Percentiles rank a stretch among this genome's conserved stretches.
Evolutionary conservation across 2,797 vertebrate genomes (phyloP).

Genomic region (Clarias platycephalus): DNA sequence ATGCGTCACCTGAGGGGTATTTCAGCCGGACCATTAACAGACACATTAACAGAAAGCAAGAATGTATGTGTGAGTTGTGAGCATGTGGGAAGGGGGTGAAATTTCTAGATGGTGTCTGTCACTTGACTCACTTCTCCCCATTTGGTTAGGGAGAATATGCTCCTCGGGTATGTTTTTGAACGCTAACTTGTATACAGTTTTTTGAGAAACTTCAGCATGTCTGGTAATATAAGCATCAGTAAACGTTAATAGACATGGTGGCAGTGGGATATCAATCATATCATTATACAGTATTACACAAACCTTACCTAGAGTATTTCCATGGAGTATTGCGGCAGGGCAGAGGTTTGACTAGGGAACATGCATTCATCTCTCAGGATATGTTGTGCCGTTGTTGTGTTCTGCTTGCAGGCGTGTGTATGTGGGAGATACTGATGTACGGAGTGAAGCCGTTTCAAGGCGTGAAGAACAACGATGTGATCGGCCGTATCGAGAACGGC

Average conservation of each 20-base stretch:
- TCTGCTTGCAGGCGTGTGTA: constrained; percentile 78
- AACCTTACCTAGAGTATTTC: background rate
- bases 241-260: background rate
- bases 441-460: constrained; percentile 98
- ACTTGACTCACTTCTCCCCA: background rate
- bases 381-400: background rate
- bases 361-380: background rate
- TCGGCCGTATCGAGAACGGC: constrained; percentile 96
- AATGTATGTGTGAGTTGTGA: background rate
- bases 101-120: background rate
- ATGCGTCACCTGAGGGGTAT: too few species aligned
- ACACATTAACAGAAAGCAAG: background rate
- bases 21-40: too few species aligned
- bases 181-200: too few species aligned
- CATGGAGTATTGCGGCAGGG: background rate
- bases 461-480: constrained; percentile 98
- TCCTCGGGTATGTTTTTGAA: background rate
- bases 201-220: background rate
- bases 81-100: background rate
- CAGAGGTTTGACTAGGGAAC: background rate
- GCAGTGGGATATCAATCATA: background rate
- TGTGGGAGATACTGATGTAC: constrained; percentile 98
- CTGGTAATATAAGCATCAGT: background rate
- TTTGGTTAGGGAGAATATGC: background rate
- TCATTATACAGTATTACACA: background rate